Percentiles rank a stretch among this genome's conserved stretches.
Conservation (phyloP, 2,888 invertebrate species). For the Molorchus minor region DNA sequence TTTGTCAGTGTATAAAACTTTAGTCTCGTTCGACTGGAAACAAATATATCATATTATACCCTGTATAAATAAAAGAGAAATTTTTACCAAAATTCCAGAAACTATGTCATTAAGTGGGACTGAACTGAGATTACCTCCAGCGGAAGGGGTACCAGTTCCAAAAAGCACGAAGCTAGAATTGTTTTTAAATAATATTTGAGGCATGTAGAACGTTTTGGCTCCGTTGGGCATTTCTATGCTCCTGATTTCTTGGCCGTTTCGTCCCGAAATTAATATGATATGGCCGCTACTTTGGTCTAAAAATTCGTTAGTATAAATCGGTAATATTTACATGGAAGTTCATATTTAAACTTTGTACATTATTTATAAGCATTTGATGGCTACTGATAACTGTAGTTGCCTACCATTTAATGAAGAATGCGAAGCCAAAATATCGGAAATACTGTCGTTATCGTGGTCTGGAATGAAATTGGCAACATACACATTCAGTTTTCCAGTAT, state of each 20-base stretch:
- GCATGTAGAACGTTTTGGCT: slow-evolving; percentile 77
- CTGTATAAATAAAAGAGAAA: background rate
- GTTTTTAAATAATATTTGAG: slow-evolving; percentile 70
- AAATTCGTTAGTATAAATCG: slow-evolving; percentile 15
- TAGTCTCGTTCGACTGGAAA: slow-evolving; percentile 48
- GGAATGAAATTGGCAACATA: slow-evolving; percentile 76
- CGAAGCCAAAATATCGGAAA: slow-evolving; percentile 75
- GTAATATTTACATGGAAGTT: background rate
- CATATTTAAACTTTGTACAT: background rate
- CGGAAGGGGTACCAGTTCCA: slow-evolving; percentile 78
- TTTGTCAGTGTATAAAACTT: slow-evolving; percentile 67
- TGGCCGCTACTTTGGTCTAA: slow-evolving; percentile 64
- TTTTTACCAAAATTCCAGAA: slow-evolving; percentile 64
- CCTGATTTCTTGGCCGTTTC: slow-evolving; percentile 71
- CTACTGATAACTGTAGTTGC: too few species aligned
- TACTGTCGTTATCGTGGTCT: slow-evolving; percentile 75
- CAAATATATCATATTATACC: slow-evolving; percentile 1
- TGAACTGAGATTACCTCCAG: slow-evolving; percentile 75
- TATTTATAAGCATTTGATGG: background rate
- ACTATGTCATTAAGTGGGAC: slow-evolving; percentile 68
- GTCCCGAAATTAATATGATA: slow-evolving; percentile 76
- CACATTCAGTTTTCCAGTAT: slow-evolving; percentile 65
- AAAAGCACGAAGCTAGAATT: slow-evolving; percentile 74
- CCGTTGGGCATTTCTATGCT: slow-evolving; percentile 71
- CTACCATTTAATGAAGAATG: slow-evolving; percentile 65